These are phyloP conservation scores for Ibidorhyncha struthersii DNA, from an alignment of 2,113 vertebrate species.

Conservation along the genomic window DNA sequence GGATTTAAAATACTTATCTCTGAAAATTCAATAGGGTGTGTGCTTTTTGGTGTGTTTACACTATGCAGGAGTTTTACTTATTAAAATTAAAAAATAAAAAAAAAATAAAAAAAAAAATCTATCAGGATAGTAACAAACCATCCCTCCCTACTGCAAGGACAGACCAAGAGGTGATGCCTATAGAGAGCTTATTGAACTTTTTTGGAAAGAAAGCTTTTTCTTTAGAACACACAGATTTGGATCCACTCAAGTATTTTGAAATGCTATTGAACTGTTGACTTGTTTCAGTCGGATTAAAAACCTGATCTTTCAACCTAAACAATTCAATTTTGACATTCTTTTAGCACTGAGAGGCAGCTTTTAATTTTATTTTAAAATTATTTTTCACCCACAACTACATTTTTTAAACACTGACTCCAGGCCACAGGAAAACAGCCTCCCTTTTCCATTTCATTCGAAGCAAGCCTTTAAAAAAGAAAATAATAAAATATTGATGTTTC, in stretches of 20 bases:
- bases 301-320: background rate
- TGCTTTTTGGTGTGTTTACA: background rate
- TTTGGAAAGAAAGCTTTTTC: background rate
- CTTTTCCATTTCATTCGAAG: background rate
- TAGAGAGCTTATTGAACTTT: background rate
- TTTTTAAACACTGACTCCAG: background rate
- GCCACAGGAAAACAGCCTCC: background rate
- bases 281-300: background rate
- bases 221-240: background rate
- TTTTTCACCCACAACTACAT: background rate
- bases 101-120: background rate
- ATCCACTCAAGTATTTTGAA: background rate
- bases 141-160: background rate
- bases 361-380: background rate
- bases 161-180: background rate
- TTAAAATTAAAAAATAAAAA: background rate
- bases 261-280: background rate
- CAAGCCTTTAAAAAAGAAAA: background rate
- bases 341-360: background rate
- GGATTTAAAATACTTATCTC: slow-evolving; percentile 42
- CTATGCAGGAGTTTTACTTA: background rate
- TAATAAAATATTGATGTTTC: background rate
- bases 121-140: background rate
- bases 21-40: background rate
- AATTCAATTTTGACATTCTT: background rate